Conservation (phyloP, 2,888 invertebrate genomes). For the Pammene fasciana region DNA sequence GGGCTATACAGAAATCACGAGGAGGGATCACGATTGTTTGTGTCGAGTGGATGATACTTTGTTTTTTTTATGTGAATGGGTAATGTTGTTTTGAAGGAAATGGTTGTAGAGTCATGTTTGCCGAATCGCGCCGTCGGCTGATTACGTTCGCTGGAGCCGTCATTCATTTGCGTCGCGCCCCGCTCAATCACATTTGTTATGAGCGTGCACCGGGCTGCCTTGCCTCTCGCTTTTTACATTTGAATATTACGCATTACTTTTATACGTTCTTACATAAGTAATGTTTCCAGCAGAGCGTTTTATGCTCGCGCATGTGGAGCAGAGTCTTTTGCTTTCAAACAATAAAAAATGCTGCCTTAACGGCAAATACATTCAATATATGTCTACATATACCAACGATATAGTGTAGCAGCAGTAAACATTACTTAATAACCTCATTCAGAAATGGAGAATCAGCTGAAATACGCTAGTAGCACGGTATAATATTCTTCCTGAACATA, state of each 20-base stretch:
- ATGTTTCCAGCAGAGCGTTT: conserved; percentile 46
- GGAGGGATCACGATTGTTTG: conserved; percentile 33
- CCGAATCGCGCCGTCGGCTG: conserved; percentile 70
- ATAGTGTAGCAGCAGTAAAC: neutral
- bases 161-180: conserved; percentile 79
- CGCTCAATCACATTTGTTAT: conserved; percentile 81
- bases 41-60: conserved; percentile 14
- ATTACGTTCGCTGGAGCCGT: conserved; percentile 75
- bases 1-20: conserved; percentile 35
- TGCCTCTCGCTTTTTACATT: conserved; percentile 71
- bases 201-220: conserved; percentile 68
- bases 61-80: conserved; percentile 3
- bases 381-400: too few relatives aligned
- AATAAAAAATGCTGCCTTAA: conserved; percentile 6
- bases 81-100: conserved; percentile 44
- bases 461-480: neutral
- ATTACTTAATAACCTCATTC: neutral
- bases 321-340: neutral
- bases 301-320: conserved; percentile 9
- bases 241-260: conserved; percentile 72
- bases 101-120: conserved; percentile 62
- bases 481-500: conserved; percentile 8
- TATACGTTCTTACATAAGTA: conserved; percentile 62
- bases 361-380: too few relatives aligned
- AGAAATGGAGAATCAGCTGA: neutral